Percentiles rank a stretch among this genome's conserved stretches.
Evolutionary conservation across 2,888 invertebrate genomes (phyloP).

Genomic region (Phyllotreta striolata): DNA sequence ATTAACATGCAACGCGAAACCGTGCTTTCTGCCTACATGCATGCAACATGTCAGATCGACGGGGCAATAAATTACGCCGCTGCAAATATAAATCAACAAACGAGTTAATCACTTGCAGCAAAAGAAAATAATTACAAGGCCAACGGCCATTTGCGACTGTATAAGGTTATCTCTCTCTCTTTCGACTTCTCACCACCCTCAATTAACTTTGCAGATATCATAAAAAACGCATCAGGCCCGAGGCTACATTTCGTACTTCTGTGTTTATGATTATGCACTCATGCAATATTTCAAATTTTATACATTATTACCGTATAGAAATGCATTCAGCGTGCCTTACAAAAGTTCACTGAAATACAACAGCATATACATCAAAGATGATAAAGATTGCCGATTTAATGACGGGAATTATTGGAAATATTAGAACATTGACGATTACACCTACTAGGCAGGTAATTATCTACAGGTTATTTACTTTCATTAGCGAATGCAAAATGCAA

Average conservation of each 20-base stretch:
- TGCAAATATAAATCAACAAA: slow-evolving; percentile 62
- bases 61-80: slow-evolving; percentile 58
- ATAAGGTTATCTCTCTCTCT: slow-evolving; percentile 41
- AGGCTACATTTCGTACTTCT: slow-evolving; percentile 30
- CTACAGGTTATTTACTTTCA: too few species aligned
- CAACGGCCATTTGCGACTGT: slow-evolving; percentile 54
- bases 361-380: too few species aligned
- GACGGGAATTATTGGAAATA: too few species aligned
- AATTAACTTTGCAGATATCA: slow-evolving; percentile 39
- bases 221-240: slow-evolving; percentile 24
- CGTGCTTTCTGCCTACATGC: slow-evolving; percentile 61
- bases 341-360: too few species aligned
- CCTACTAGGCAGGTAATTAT: too few species aligned
- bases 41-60: slow-evolving; percentile 61
- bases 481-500: too few species aligned
- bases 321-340: background rate
- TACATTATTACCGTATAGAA: background rate
- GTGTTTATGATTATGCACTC: slow-evolving; percentile 22
- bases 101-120: slow-evolving; percentile 62
- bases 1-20: slow-evolving; percentile 61
- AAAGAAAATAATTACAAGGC: slow-evolving; percentile 63
- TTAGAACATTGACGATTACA: too few species aligned
- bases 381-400: too few species aligned
- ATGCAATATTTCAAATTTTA: slow-evolving; percentile 3
- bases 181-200: slow-evolving; percentile 41